Evolutionary conservation across 2,888 invertebrate species (phyloP).

Genomic region (Malacosoma neustria): DNA sequence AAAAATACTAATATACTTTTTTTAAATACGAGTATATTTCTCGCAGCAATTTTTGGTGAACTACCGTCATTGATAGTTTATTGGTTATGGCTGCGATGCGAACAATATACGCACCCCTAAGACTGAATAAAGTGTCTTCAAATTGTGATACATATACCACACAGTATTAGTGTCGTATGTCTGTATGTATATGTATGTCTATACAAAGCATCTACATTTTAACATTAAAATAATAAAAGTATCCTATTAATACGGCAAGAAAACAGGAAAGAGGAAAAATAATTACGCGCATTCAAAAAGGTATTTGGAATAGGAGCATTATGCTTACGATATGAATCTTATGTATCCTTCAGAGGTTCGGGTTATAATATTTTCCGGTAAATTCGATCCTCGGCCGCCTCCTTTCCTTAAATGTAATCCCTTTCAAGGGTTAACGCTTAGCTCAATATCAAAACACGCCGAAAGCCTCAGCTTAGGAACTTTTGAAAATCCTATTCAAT

Average conservation of each 20-base stretch:
- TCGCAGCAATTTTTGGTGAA: too few relatives aligned
- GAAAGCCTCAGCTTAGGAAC: slow-evolving; percentile 1
- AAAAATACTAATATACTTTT: too few relatives aligned
- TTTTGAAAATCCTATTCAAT: slow-evolving; percentile 3
- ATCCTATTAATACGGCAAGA: not conserved
- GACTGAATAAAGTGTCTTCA: too few relatives aligned
- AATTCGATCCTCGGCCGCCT: slow-evolving; percentile 22
- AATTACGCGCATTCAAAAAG: not conserved
- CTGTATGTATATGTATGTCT: too few relatives aligned
- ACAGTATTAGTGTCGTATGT: too few relatives aligned
- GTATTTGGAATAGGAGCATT: not conserved
- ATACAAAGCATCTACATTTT: not conserved
- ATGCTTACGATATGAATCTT: slow-evolving; percentile 18
- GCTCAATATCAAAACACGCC: slow-evolving; percentile 3
- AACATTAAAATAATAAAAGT: not conserved
- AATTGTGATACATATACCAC: too few relatives aligned
- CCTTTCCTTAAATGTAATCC: slow-evolving; percentile 31
- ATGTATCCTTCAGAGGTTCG: slow-evolving; percentile 22
- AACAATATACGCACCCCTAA: too few relatives aligned
- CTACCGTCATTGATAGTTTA: too few relatives aligned
- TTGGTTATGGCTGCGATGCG: too few relatives aligned
- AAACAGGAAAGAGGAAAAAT: not conserved
- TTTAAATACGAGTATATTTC: too few relatives aligned
- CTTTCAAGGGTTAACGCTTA: slow-evolving; percentile 28
- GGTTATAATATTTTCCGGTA: slow-evolving; percentile 19